phyloP scores from a whole-genome alignment of 2,888 invertebrate genomes.

The Melieria omissa region DNA sequence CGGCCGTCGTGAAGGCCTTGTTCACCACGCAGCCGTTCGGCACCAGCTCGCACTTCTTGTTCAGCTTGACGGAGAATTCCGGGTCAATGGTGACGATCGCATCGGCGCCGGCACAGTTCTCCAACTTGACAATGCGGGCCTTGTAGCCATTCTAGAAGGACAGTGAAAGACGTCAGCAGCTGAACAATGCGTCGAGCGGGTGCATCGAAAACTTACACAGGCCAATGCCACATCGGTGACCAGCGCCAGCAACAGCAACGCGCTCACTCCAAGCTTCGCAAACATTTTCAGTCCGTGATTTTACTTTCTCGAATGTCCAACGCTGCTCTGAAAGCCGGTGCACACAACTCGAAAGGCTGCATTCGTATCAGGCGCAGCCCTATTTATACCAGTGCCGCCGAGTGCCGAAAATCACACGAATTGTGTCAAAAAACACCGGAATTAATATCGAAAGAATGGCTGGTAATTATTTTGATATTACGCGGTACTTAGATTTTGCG shows the following conservation, averaged over 20 bases:
- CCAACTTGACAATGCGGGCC: constrained; percentile 57
- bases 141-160: constrained; percentile 62
- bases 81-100: constrained; percentile 55
- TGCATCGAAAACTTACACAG: constrained; percentile 54
- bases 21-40: constrained; percentile 65
- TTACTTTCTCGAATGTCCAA: neutral
- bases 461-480: constrained; percentile 48
- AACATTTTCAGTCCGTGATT: constrained; percentile 35
- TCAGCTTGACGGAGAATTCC: constrained; percentile 57
- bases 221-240: constrained; percentile 49
- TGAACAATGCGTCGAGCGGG: neutral
- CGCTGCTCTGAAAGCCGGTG: neutral
- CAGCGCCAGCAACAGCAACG: constrained; percentile 31
- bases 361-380: neutral
- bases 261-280: constrained; percentile 25
- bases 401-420: no score
- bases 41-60: constrained; percentile 67
- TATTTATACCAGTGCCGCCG: constrained; percentile 21
- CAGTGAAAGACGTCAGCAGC: neutral
- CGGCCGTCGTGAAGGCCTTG: constrained; percentile 65
- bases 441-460: neutral
- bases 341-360: neutral
- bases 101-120: constrained; percentile 61
- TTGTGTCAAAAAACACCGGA: neutral
- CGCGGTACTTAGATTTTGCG: constrained; percentile 47